Evolutionary conservation across 2,888 invertebrate species (phyloP).

Genomic region (Thecophora atra): DNA sequence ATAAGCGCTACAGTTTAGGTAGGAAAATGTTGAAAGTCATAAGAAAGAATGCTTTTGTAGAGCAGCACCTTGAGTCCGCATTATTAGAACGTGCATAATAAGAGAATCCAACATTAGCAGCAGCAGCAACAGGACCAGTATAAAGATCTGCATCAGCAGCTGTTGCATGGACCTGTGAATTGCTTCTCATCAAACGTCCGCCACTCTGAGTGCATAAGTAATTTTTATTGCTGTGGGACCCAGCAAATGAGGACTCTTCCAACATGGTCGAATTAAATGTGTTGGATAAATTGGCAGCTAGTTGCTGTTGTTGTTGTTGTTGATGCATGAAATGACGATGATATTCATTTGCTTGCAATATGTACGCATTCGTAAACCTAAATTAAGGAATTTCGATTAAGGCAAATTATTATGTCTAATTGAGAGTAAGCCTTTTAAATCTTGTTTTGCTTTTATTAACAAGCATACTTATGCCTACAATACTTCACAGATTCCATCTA

Average conservation of each 20-base stretch:
- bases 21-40: conserved; percentile 14
- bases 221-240: conserved; percentile 17
- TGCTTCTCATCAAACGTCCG: conserved; percentile 51
- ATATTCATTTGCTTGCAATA: conserved; percentile 64
- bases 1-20: conserved; percentile 15
- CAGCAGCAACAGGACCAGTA: conserved; percentile 6
- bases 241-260: conserved; percentile 47
- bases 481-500: background rate
- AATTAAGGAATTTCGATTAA: conserved; percentile 39
- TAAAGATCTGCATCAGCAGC: conserved; percentile 10
- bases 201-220: conserved; percentile 42
- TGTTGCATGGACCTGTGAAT: conserved; percentile 51
- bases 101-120: conserved; percentile 39
- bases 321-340: conserved; percentile 59
- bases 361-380: conserved; percentile 66
- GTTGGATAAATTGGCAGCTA: conserved; percentile 42
- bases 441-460: conserved; percentile 32
- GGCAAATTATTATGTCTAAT: conserved; percentile 22
- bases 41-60: conserved; percentile 16
- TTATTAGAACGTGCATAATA: conserved; percentile 60
- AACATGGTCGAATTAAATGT: conserved; percentile 51
- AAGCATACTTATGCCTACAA: background rate
- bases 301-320: conserved; percentile 48
- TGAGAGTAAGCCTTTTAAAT: background rate
- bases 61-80: conserved; percentile 59